These are phyloP conservation scores for Pelochelys cantorii DNA, from an alignment of 2,797 vertebrate species.

Conservation along the genomic window DNA sequence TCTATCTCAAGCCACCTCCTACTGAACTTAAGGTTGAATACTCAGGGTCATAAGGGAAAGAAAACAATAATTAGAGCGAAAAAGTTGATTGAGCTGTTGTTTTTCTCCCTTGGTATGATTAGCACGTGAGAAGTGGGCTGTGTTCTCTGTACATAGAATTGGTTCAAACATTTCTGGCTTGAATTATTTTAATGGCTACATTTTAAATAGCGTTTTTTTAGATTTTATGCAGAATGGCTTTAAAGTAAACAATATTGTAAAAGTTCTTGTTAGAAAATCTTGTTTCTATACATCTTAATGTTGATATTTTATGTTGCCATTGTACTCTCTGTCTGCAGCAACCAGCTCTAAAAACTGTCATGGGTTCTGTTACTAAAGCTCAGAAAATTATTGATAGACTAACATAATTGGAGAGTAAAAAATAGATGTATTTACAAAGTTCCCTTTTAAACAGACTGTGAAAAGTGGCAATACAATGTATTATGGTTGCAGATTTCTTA, in stretches of 20 bases:
- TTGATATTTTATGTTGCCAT: constrained; percentile 54
- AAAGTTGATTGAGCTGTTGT: constrained; percentile 79
- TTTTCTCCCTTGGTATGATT: constrained; percentile 64
- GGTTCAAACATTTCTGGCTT: constrained; percentile 70
- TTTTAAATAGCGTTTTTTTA: constrained; percentile 67
- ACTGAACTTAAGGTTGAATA: constrained; percentile 82
- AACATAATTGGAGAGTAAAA: constrained; percentile 77
- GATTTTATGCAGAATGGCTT: constrained; percentile 45
- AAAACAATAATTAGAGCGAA: constrained; percentile 85
- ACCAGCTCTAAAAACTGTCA: constrained; percentile 70
- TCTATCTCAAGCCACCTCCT: constrained; percentile 83
- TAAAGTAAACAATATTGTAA: constrained; percentile 57
- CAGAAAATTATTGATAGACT: constrained; percentile 73
- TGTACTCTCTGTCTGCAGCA: constrained; percentile 44
- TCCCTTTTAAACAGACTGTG: constrained; percentile 80
- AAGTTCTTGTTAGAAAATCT: constrained; percentile 35
- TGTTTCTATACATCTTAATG: constrained; percentile 52
- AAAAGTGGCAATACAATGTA: constrained; percentile 76
- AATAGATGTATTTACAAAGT: constrained; percentile 81
- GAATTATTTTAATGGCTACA: constrained; percentile 69
- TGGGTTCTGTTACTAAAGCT: constrained; percentile 59
- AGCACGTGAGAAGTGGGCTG: constrained; percentile 68
- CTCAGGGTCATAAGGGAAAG: constrained; percentile 82
- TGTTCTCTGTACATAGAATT: constrained; percentile 64
- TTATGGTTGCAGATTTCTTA: constrained; percentile 72